Base-by-base conservation (phyloP, 2,888 invertebrate species). In the Automeris io region DNA sequence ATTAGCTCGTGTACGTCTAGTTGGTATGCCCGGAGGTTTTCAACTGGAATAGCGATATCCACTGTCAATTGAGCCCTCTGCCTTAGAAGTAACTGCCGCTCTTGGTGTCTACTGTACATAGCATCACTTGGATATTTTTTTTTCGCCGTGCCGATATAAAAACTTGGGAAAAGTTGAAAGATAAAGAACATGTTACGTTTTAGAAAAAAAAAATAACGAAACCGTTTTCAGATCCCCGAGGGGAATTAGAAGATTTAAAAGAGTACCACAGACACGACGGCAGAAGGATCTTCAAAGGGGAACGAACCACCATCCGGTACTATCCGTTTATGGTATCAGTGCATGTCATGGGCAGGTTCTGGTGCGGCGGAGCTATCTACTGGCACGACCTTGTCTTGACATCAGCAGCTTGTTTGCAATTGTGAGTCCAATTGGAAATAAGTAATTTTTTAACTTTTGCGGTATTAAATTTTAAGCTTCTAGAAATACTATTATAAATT, bases 241-340 rank as follows among this genome's bases (percentile, higher is more conserved):
- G 39, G 0, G 82, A 81, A 39, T 43, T 82, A 3, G 60, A 79
- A 46, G 78, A 76, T 3, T 48, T 73, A 2, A 60, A 65, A 7
- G 61, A 65, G 2, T 61, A 65, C 47, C 77, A 75, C 45, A 53
- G 58, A 7, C 69, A 64, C 12, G 61, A 66, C 13, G 77, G 70
- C 0, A 51, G 85, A 1, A 66, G 85, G 0, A 61, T 86, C 25
- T 86, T 48, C 51, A 67, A 55, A 21, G 85, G 85, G 0, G 74
- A 79, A 43, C 52, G 80, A 2, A 79, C 82, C 1, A 69, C 61
- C 0, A 57, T 85, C 39, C 57, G 64, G 31, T 54, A 72, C 44
- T 85, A 78, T 37, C 81, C 83, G 0, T 86, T 83, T 47, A 78
- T 86, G 77, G 79, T 59, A 0, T 80, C 85, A 0, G 50, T 85